Percentiles rank a stretch among this genome's conserved stretches.
These are phyloP conservation scores for Podargus strigoides DNA, from an alignment of 2,797 vertebrate species.

Conservation along the genomic window DNA sequence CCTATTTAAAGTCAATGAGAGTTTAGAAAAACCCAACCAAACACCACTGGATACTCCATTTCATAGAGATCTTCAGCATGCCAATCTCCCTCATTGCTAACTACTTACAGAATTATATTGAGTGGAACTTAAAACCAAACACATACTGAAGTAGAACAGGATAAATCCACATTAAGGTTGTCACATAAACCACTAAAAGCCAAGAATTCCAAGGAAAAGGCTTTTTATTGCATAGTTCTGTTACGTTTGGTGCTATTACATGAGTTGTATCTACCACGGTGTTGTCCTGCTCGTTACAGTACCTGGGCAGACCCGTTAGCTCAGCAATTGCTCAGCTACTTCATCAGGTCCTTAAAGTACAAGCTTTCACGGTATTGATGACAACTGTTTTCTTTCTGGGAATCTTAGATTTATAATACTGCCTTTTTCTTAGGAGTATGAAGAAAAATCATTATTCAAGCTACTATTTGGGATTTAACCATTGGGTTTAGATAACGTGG, in stretches of 20 bases:
- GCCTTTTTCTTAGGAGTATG: not conserved
- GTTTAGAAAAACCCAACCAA: not conserved
- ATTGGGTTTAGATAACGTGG: not conserved
- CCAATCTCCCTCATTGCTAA: not conserved
- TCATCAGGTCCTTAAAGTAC: not conserved
- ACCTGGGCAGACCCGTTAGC: not conserved
- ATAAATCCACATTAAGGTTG: not conserved
- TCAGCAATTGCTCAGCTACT: too few species aligned
- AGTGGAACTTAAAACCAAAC: not conserved
- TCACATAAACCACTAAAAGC: not conserved
- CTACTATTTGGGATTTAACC: not conserved
- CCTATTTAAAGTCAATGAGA: not conserved
- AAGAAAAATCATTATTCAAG: not conserved
- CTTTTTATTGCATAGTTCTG: not conserved
- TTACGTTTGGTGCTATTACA: not conserved
- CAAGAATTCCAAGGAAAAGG: not conserved
- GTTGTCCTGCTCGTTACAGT: too few species aligned
- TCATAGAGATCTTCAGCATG: not conserved
- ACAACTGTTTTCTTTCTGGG: not conserved
- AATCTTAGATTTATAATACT: not conserved
- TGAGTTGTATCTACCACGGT: accelerated
- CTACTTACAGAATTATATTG: not conserved
- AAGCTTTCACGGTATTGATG: not conserved
- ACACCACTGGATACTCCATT: accelerated
- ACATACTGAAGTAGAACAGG: not conserved